phyloP scores from a whole-genome alignment of 2,797 vertebrate species.

The Remorina albescens region DNA sequence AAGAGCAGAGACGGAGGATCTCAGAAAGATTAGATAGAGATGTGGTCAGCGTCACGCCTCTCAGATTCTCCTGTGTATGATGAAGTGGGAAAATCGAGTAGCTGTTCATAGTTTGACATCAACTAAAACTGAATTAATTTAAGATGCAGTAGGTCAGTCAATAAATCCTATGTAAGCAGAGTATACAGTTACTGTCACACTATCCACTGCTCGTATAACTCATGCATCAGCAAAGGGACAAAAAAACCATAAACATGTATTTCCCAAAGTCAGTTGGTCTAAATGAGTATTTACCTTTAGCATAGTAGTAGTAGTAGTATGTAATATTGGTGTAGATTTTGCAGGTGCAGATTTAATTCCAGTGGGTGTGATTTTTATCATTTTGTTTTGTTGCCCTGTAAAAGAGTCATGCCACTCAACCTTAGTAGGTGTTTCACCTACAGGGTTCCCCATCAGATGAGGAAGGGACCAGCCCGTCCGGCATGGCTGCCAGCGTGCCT shows the following conservation, averaged over 20 bases:
- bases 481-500: conserved; percentile 54
- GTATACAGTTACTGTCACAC: conserved; percentile 29
- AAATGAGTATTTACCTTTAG: conserved; percentile 9
- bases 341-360: not conserved
- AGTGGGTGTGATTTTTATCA: conserved; percentile 45
- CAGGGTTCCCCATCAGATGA: conserved; percentile 75
- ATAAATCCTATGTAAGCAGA: conserved; percentile 8
- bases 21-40: conserved; percentile 31
- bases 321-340: conserved; percentile 16
- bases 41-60: not conserved
- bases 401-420: conserved; percentile 69
- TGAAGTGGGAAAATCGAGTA: conserved; percentile 1
- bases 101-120: conserved; percentile 1
- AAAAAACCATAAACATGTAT: conserved; percentile 17
- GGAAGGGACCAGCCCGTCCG: conserved; percentile 66
- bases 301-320: not conserved
- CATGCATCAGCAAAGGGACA: conserved; percentile 47
- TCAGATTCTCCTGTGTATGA: not conserved
- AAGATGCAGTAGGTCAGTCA: conserved; percentile 19
- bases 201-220: conserved; percentile 45
- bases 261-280: conserved; percentile 18
- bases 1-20: conserved; percentile 42
- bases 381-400: conserved; percentile 58
- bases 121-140: not conserved
- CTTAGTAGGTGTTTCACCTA: conserved; percentile 78